Base-by-base conservation (phyloP, 2,113 vertebrate genomes). In the Fregata magnificens region DNA sequence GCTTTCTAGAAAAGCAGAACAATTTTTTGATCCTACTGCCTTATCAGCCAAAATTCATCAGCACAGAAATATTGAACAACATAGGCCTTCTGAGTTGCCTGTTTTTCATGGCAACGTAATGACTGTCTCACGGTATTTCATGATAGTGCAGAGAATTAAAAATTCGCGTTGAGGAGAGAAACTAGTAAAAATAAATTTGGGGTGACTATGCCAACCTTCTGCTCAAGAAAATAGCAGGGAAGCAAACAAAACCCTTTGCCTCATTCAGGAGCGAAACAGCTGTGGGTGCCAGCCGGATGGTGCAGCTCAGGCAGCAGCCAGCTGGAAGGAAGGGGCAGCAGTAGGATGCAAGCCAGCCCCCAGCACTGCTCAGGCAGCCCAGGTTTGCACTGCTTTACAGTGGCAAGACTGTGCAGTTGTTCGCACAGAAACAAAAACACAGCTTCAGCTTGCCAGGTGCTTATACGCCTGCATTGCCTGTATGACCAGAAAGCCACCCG, bases 391-490 rank as follows among this genome's bases (percentile, higher is more conserved):
- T 7, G 38, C 32, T n/a, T 66, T 56, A 40, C 24, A 47, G 34
- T 1, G 1, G 16, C 1, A 2, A 84, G 59, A 31, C 24, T 3
- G 3, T 42, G 38, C 7, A 6, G 18, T 18, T 78, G 31, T 29
- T 76, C 62, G 50, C 6, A 6, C 21, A 55, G 66, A 36, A 70
- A 63, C 24, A 69, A 31, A 82, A 70, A 3, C 14, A 11, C 10
- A 21, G 59, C 32, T 66, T 81, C 47, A 50, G 25, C 21, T 49
- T 76, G 55, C 36, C 56, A 66, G 12, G 9, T 42, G n/a, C 67
- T 86, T 59, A 22, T 1, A 4, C 20, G 38, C 24, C 50, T 47
- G 11, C 44, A 32, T 15, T 59, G 56, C 16, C 8, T 66, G 29
- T 22, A 31, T 0, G 1, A 50, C 50, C 38, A 61, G 66, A 86